Conservation (phyloP, 1,140 invertebrate species). For the Anastrepha obliqua region DNA sequence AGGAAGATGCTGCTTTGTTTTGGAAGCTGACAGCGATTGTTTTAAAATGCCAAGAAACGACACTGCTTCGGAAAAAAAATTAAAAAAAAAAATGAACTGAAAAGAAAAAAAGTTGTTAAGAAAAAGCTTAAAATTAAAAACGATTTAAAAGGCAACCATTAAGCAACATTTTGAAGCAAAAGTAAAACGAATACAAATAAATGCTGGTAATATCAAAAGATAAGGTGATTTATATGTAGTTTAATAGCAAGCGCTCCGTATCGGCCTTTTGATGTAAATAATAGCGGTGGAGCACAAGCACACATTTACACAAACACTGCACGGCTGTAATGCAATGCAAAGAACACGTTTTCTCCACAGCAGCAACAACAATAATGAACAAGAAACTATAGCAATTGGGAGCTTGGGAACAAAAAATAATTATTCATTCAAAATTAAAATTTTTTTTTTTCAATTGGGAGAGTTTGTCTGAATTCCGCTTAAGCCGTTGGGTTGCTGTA, state of each 20-base stretch:
- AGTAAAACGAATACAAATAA: background rate
- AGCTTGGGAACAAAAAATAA: background rate
- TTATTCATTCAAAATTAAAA: background rate
- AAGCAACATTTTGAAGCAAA: background rate
- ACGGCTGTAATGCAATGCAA: background rate
- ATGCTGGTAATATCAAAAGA: background rate
- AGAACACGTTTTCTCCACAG: background rate
- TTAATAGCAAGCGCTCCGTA: background rate
- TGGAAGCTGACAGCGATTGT: background rate
- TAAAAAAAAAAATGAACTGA: background rate
- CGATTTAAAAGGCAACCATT: background rate
- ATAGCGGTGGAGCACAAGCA: background rate
- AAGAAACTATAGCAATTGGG: background rate
- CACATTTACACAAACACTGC: background rate
- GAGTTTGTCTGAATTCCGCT: background rate
- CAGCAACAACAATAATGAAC: background rate
- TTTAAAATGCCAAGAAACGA: background rate
- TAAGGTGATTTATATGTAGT: too few relatives aligned
- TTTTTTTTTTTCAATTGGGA: background rate
- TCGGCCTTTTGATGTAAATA: background rate
- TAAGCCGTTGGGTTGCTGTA: background rate
- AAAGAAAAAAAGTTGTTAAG: background rate
- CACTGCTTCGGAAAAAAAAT: background rate
- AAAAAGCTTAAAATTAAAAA: background rate
- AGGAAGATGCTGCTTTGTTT: background rate